Base-by-base conservation (phyloP, 2,888 invertebrate species). In the Tryphoninae sp. region DNA sequence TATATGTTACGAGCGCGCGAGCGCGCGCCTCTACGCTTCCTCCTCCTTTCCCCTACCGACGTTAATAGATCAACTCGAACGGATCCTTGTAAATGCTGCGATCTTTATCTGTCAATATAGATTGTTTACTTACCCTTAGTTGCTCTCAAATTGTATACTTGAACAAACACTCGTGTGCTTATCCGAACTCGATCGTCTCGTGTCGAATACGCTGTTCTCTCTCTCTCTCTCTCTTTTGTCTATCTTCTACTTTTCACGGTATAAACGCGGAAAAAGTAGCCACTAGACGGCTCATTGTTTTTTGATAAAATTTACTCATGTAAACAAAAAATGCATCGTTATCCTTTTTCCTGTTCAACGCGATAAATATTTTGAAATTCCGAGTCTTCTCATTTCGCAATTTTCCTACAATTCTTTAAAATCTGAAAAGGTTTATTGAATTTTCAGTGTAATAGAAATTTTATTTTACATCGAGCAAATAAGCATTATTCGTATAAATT, bases 111-210 rank as follows among this genome's bases (percentile, higher is more conserved):
- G 81, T 82, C 78, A 84, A 84, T 84, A 84, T 69, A 67, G 65
- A 84, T 84, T 84, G 84, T 84, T 83, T 83, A 83, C 84, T 69
- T 73, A 84, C 80, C 83, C 82, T 82, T 83, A 84, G 83, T 80
- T 84, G 83, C 80, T 84, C 84, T 83, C 81, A 83, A 84, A 83
- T 83, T 81, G 83, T 81, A 80, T 83, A 80, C 83, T 84, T 80
- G 80, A 81, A 83, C 84, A 83, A 84, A 84, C 84, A 84, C 83
- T 83, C 69, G 77, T 81, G 76, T 42, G 83, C 81, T 84, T 83
- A 84, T 84, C 83, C 84, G 75, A 72, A 69, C 75, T 78, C 78
- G 61, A 79, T 83, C 74, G 74, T 75, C 51, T 77, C 75, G 49
- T 68, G 64, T 68, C 65, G 68, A 61, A 62, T 61, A 68, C 45